These are phyloP conservation scores for Callipepla californica DNA, from an alignment of 2,113 vertebrate genomes.

Conservation along the genomic window DNA sequence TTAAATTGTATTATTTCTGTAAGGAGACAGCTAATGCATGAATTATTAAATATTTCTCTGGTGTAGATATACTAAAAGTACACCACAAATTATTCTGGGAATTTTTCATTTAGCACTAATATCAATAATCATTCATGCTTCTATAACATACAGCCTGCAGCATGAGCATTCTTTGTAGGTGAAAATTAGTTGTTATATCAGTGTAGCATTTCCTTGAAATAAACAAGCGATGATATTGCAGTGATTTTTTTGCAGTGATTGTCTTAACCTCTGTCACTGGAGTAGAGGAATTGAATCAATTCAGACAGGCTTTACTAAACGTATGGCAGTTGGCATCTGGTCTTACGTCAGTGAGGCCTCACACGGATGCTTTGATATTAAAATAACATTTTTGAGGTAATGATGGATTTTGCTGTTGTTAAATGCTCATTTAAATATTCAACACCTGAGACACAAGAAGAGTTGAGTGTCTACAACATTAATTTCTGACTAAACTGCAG, in stretches of 20 bases:
- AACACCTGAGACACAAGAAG: not conserved
- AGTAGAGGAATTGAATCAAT: not conserved
- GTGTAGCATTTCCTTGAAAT: not conserved
- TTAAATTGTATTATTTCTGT: not conserved
- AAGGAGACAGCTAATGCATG: not conserved
- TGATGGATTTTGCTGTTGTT: not conserved
- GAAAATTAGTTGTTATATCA: not conserved
- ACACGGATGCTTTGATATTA: not conserved
- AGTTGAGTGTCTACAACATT: not conserved
- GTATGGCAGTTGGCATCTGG: not conserved
- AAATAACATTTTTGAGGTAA: not conserved
- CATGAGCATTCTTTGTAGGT: not conserved
- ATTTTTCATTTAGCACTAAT: not conserved
- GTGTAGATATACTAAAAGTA: not conserved
- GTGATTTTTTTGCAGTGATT: no score
- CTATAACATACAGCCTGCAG: not conserved
- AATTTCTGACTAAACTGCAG: not conserved
- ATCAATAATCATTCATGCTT: fast-evolving
- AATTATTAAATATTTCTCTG: not conserved
- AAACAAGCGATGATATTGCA: not conserved
- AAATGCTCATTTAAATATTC: fast-evolving
- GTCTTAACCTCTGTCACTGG: not conserved
- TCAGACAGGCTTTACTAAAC: not conserved
- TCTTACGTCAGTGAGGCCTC: not conserved
- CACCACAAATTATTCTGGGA: fast-evolving